Evolutionary conservation across 2,113 vertebrate species (phyloP).

Genomic region (Pangasianodon gigas): DNA sequence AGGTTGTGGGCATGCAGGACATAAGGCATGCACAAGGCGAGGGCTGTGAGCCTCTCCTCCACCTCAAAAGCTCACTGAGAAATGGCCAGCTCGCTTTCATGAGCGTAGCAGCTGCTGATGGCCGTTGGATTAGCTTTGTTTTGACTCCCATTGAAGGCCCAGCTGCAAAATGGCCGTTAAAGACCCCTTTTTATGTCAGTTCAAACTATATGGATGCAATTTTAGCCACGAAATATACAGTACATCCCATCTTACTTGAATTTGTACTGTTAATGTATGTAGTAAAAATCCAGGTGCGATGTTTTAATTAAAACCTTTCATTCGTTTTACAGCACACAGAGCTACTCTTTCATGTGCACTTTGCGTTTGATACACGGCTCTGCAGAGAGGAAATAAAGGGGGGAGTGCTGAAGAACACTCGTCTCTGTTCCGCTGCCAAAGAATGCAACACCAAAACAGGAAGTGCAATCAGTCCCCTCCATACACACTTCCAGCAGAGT

Average conservation of each 20-base stretch:
- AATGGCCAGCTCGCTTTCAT: constrained; percentile 60
- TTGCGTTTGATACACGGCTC: constrained; percentile 62
- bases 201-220: not conserved
- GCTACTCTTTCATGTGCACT: constrained; percentile 36
- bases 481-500: constrained; percentile 58
- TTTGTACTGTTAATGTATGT: not conserved
- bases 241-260: not conserved
- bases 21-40: constrained; percentile 64
- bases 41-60: constrained; percentile 53
- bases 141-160: constrained; percentile 29
- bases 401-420: constrained; percentile 31
- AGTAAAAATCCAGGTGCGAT: not conserved
- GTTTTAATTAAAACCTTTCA: constrained; percentile 33
- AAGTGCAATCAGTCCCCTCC: constrained; percentile 62
- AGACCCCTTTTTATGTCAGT: not conserved
- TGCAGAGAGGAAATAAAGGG: constrained; percentile 57
- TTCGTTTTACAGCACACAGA: constrained; percentile 11
- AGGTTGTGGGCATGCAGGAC: constrained; percentile 61
- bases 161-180: constrained; percentile 43
- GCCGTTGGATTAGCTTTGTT: constrained; percentile 42
- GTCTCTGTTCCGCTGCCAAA: constrained; percentile 47
- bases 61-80: constrained; percentile 49
- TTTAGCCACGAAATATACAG: not conserved
- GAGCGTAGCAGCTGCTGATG: constrained; percentile 58
- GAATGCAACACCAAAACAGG: constrained; percentile 63